Conservation (phyloP, 2,888 invertebrate genomes). For the Sarcophaga subvicina region DNA sequence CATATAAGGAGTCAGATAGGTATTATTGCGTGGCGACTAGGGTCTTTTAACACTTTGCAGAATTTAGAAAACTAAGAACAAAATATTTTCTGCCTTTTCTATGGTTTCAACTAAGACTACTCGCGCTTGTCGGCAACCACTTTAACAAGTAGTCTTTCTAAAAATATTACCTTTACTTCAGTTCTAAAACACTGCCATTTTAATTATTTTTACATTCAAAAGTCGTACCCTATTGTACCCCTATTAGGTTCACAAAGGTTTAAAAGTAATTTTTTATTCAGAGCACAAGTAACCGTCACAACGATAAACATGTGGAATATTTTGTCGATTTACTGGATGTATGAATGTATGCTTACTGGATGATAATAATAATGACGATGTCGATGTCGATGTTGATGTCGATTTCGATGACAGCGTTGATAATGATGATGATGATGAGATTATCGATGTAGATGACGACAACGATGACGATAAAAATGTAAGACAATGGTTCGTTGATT, state of each 20-base stretch:
- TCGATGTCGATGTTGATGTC: not conserved
- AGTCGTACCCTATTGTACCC: not conserved
- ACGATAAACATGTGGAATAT: constrained; percentile 31
- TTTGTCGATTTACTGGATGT: constrained; percentile 48
- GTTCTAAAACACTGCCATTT: no score
- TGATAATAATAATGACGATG: constrained; percentile 17
- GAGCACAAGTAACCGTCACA: not conserved
- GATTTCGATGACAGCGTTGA: not conserved
- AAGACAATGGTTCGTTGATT: constrained; percentile 58
- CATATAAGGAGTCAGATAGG: no score
- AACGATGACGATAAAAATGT: constrained; percentile 50
- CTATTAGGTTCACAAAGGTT: not conserved
- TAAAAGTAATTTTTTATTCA: not conserved
- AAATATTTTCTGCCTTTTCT: no score
- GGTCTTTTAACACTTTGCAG: no score
- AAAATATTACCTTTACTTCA: no score
- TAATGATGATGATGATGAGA: constrained; percentile 27
- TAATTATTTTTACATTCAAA: no score
- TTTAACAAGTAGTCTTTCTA: no score
- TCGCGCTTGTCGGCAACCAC: no score
- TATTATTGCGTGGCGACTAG: no score
- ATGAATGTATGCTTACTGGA: not conserved
- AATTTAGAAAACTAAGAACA: no score
- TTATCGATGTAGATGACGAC: constrained; percentile 51
- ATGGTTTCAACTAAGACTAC: no score